A percentile compares a stretch with the other conserved stretches of the same genome.
These are phyloP conservation scores for Ennomos erosarius DNA, from an alignment of 2,888 invertebrate genomes.

Conservation along the genomic window DNA sequence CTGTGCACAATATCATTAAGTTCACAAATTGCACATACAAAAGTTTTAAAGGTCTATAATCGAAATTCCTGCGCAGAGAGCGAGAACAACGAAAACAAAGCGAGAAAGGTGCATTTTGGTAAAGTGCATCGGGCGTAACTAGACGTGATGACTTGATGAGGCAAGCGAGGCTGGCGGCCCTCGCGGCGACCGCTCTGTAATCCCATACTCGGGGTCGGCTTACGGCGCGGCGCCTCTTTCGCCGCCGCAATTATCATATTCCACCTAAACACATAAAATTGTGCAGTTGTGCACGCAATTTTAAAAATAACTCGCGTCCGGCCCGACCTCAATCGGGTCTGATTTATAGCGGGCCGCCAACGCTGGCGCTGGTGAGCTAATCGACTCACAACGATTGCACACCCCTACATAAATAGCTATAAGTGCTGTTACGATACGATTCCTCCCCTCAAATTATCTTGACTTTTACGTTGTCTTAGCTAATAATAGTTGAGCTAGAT, in stretches of 20 bases:
- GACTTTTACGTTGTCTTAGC: not conserved
- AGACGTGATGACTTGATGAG: conserved; percentile 60
- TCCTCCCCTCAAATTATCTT: conserved; percentile 2
- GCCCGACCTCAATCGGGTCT: conserved; percentile 76
- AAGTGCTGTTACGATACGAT: conserved; percentile 24
- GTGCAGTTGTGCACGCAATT: conserved; percentile 84
- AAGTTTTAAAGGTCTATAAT: conserved; percentile 6
- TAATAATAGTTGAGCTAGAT: not conserved
- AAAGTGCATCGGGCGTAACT: conserved; percentile 52
- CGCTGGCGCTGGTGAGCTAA: conserved; percentile 52
- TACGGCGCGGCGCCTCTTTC: conserved; percentile 82
- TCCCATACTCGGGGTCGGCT: conserved; percentile 81
- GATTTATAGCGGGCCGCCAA: conserved; percentile 73
- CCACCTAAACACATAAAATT: conserved; percentile 85
- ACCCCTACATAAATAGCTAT: conserved; percentile 61
- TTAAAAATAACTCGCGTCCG: conserved; percentile 82
- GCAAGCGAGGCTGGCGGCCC: conserved; percentile 38
- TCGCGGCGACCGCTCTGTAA: conserved; percentile 72
- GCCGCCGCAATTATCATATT: conserved; percentile 82
- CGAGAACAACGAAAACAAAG: conserved; percentile 35
- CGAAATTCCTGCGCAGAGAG: conserved; percentile 16
- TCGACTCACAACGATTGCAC: conserved; percentile 58
- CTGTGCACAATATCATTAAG: conserved; percentile 15
- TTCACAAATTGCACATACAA: conserved; percentile 9
- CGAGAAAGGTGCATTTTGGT: conserved; percentile 34